These are phyloP conservation scores for Aplidium turbinatum DNA, from an alignment of 23 tunicate species.

Conservation along the genomic window DNA sequence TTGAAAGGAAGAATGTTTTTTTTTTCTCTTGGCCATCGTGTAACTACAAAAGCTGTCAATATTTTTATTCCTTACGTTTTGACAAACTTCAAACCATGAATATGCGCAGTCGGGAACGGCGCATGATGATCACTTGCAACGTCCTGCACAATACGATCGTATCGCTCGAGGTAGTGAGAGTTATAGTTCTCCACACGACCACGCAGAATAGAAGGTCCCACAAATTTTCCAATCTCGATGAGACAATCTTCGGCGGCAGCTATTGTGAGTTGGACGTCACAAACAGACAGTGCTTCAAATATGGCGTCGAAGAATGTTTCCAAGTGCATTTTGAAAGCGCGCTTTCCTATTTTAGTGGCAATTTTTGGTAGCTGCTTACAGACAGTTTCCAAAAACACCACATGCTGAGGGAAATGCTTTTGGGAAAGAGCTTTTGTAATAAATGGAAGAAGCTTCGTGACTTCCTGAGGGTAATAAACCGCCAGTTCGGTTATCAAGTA, in stretches of 20 bases:
- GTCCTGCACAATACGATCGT: conserved; percentile 12
- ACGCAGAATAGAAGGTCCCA: conserved; percentile 70
- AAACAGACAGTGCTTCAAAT: conserved; percentile 61
- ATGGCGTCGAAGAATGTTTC: conserved; percentile 65
- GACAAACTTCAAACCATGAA: not conserved
- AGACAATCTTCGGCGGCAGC: conserved; percentile 92
- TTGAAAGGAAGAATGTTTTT: no score
- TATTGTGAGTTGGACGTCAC: conserved; percentile 65
- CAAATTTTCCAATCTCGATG: conserved; percentile 51
- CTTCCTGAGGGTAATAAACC: conserved; percentile 21
- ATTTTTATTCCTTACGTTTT: no score
- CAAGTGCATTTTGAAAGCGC: conserved; percentile 65
- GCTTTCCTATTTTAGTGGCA: conserved; percentile 61
- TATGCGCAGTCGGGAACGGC: not conserved
- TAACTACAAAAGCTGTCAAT: no score
- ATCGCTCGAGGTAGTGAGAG: conserved; percentile 2
- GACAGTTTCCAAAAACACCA: conserved; percentile 72
- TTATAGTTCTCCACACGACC: conserved; percentile 76
- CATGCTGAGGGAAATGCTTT: conserved; percentile 70
- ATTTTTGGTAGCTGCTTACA: conserved; percentile 85
- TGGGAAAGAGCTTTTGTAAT: conserved; percentile 42
- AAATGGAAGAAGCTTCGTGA: conserved; percentile 36
- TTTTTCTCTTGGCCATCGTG: no score
- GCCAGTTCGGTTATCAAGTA: conserved; percentile 68
- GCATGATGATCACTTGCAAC: not conserved